Conservation (phyloP, 2,888 invertebrate genomes). For the Bedellia somnulentella region DNA sequence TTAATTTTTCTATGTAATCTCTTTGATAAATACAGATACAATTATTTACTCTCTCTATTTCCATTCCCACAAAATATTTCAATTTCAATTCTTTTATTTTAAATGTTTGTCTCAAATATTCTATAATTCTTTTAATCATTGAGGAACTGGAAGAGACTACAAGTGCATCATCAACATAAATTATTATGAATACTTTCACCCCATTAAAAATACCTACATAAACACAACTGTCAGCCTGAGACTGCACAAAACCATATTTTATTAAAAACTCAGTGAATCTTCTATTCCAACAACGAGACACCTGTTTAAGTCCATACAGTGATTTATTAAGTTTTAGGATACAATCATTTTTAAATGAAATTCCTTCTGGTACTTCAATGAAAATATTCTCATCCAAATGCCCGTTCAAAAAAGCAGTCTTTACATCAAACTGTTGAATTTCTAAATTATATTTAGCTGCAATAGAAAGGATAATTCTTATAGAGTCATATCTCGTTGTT, state of each 20-base stretch:
- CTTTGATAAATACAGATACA: too few species aligned
- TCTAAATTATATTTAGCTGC: conserved; percentile 4
- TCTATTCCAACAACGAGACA: too few species aligned
- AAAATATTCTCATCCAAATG: too few species aligned
- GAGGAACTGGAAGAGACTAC: too few species aligned
- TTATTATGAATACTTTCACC: too few species aligned
- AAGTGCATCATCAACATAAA: too few species aligned
- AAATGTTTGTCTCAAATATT: too few species aligned
- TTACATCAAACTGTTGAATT: too few species aligned
- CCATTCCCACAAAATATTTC: too few species aligned
- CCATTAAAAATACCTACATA: conserved; percentile 1
- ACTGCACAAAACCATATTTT: conserved; percentile 1
- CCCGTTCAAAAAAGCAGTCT: conserved; percentile 7
- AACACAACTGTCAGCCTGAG: too few species aligned
- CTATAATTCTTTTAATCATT: too few species aligned
- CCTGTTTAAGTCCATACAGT: conserved; percentile 2
- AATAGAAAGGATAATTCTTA: conserved; percentile 9
- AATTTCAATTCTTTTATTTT: conserved; percentile 1
- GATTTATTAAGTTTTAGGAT: background rate
- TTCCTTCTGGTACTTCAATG: background rate
- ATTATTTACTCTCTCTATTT: too few species aligned
- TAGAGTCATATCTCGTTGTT: conserved; percentile 9
- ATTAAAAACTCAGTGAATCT: background rate
- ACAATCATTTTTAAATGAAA: background rate
- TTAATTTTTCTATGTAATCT: background rate